phyloP scores from a whole-genome alignment of 2,888 invertebrate species.

The Dicyrtomina minuta region DNA sequence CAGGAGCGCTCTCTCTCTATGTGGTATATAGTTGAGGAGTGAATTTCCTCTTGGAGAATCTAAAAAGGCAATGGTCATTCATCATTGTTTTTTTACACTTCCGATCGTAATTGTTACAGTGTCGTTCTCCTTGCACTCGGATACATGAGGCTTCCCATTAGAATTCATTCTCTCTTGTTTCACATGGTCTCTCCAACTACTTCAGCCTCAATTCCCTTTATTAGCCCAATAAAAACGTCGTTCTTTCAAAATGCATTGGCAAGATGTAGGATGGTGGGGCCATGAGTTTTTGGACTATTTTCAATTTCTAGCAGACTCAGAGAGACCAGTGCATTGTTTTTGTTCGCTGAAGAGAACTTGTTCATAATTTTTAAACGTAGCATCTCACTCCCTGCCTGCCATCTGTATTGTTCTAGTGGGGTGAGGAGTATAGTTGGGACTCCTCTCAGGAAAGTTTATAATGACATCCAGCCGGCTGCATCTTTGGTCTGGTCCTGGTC shows the following conservation, averaged over 20 bases:
- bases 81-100: constrained; percentile 15
- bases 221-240: background rate
- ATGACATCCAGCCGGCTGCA: too few relatives aligned
- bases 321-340: too few relatives aligned
- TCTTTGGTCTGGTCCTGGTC: too few relatives aligned
- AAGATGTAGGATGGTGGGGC: background rate
- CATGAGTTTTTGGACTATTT: background rate
- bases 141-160: background rate
- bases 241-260: background rate
- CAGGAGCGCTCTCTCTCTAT: background rate
- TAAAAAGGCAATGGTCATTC: background rate
- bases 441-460: too few relatives aligned
- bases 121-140: background rate
- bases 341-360: too few relatives aligned
- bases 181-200: background rate
- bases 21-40: background rate
- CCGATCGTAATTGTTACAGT: constrained; percentile 2
- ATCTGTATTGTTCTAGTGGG: too few relatives aligned
- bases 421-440: too few relatives aligned
- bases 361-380: too few relatives aligned
- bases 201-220: background rate
- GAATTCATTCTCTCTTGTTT: background rate
- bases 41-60: constrained; percentile 4
- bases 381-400: too few relatives aligned
- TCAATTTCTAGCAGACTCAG: too few relatives aligned